phyloP scores from a whole-genome alignment of 2,888 invertebrate species.

The Sicus ferrugineus region DNA sequence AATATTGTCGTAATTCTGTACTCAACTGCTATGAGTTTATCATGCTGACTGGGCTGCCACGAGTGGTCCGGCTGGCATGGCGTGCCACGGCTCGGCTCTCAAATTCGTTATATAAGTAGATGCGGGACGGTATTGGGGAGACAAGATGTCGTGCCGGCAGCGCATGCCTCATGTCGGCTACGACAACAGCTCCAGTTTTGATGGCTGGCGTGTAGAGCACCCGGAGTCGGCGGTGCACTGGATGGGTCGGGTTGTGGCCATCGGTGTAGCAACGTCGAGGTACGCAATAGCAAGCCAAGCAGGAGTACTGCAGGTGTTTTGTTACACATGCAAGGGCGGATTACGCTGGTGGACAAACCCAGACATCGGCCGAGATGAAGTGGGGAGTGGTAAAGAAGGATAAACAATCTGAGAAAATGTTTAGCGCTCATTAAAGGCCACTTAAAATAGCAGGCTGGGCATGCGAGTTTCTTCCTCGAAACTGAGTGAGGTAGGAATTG shows the following conservation, averaged over 20 bases:
- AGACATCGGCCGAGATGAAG: not conserved
- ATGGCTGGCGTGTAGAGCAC: conserved; percentile 33
- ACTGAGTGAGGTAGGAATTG: too few species aligned
- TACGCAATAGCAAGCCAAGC: not conserved
- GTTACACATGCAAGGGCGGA: conserved; percentile 12
- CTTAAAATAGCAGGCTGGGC: not conserved
- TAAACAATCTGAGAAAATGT: not conserved
- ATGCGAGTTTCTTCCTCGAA: not conserved
- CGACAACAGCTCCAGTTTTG: conserved; percentile 38
- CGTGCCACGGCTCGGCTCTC: conserved; percentile 18
- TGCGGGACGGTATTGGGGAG: not conserved
- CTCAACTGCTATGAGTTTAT: conserved; percentile 8
- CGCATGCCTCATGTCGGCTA: conserved; percentile 31
- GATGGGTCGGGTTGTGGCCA: not conserved
- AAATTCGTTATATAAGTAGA: conserved; percentile 5
- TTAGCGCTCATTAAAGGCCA: conserved; percentile 26
- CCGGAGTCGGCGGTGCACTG: conserved; percentile 2
- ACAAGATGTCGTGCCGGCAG: conserved; percentile 29
- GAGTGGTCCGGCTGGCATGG: not conserved
- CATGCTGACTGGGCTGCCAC: conserved; percentile 4
- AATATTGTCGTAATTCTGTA: conserved; percentile 25
- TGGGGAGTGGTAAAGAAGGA: not conserved
- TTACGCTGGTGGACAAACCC: not conserved
- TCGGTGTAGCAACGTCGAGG: not conserved
- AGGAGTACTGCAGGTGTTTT: conserved; percentile 25